A percentile compares a stretch with the other conserved stretches of the same genome.
Conservation (phyloP, 1,140 invertebrate genomes). For the Scaptodrosophila lebanonensis region DNA sequence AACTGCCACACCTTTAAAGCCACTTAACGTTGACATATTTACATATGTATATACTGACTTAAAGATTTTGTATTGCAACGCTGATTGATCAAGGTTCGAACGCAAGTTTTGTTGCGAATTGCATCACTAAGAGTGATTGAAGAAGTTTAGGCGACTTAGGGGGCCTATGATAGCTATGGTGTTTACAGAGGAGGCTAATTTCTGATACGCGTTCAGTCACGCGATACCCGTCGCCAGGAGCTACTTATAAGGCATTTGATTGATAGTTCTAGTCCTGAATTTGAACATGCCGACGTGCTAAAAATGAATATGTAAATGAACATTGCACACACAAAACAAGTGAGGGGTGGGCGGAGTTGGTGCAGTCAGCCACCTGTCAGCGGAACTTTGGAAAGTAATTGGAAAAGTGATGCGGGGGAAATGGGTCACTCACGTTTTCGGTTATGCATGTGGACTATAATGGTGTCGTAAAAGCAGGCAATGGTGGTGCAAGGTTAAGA, state of each 20-base stretch:
- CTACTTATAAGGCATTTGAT: conserved; percentile 44
- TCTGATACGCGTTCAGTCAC: conserved; percentile 31
- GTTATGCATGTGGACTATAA: too few species aligned
- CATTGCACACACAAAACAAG: not conserved
- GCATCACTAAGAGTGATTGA: too few species aligned
- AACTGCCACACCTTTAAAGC: conserved; percentile 29
- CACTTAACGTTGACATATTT: too few species aligned
- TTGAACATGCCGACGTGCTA: conserved; percentile 11
- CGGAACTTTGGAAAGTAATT: conserved; percentile 62
- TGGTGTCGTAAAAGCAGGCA: too few species aligned
- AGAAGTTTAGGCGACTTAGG: too few species aligned
- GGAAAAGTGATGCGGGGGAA: conserved; percentile 49
- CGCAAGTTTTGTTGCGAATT: too few species aligned
- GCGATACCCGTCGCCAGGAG: conserved; percentile 47
- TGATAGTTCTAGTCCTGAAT: conserved; percentile 37
- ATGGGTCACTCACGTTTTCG: conserved; percentile 34
- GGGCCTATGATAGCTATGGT: not conserved
- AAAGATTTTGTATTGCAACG: too few species aligned
- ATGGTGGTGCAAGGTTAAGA: too few species aligned
- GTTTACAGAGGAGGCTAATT: not conserved
- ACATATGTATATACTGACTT: too few species aligned
- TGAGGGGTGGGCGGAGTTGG: not conserved
- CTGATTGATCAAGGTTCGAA: too few species aligned
- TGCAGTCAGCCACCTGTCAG: conserved; percentile 36
- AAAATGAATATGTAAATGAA: conserved; percentile 29